Conservation (phyloP, 1,140 invertebrate species). For the Aphis craccivora region DNA sequence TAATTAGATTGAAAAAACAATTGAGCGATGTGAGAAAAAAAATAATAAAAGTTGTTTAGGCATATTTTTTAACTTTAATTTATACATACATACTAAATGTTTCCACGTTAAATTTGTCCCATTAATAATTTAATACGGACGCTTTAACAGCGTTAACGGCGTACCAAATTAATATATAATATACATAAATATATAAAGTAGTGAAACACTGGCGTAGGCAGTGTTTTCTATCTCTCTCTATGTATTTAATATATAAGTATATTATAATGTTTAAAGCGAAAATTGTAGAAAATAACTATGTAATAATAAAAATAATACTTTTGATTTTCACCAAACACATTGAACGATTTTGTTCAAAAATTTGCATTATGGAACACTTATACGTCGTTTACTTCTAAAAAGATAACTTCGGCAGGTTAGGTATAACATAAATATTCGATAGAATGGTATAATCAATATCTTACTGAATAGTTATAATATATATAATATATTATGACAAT, state of each 20-base stretch:
- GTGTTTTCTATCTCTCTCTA: background rate
- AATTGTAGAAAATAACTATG: background rate
- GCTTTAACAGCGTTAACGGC: background rate
- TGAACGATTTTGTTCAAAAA: background rate
- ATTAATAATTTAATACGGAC: slow-evolving; percentile 30
- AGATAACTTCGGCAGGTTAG: background rate
- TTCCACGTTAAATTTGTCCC: background rate
- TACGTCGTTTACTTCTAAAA: background rate
- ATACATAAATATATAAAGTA: background rate
- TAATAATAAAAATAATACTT: background rate
- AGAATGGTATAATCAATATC: no score
- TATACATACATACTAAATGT: background rate
- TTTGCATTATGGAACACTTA: no score
- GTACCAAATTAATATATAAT: background rate
- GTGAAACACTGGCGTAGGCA: background rate
- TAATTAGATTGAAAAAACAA: background rate
- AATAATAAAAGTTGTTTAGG: background rate
- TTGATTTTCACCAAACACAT: background rate
- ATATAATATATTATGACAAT: background rate
- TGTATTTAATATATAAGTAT: background rate
- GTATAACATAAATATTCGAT: background rate
- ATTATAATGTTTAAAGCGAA: background rate
- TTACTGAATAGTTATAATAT: no score
- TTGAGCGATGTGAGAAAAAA: background rate
- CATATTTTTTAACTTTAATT: background rate